Conservation (phyloP, 2,888 invertebrate genomes). For the Cynaeus angustus region DNA sequence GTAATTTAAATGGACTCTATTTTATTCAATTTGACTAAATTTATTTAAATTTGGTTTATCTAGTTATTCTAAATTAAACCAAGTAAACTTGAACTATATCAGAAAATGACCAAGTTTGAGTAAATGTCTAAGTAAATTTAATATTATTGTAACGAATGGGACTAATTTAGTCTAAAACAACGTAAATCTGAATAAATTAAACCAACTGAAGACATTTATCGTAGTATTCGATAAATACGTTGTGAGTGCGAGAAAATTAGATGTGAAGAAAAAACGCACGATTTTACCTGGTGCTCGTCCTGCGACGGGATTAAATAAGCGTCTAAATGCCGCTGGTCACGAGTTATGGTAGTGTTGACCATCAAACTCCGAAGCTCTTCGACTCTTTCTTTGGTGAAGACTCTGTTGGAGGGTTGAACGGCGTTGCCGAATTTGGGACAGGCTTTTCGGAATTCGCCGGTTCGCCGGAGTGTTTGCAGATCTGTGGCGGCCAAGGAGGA, state of each 20-base stretch:
- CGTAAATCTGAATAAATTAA: too few relatives aligned
- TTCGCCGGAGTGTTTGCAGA: conserved; percentile 24
- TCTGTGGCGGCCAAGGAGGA: conserved; percentile 1
- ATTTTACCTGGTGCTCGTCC: conserved; percentile 85
- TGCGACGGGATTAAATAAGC: conserved; percentile 86
- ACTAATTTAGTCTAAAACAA: too few relatives aligned
- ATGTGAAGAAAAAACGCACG: too few relatives aligned
- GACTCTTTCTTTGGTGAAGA: conserved; percentile 69
- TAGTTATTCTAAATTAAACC: too few relatives aligned
- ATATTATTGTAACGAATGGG: too few relatives aligned
- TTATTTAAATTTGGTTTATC: too few relatives aligned
- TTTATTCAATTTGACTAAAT: too few relatives aligned
- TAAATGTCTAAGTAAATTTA: too few relatives aligned
- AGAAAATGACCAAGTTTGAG: too few relatives aligned
- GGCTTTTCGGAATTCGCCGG: conserved; percentile 66
- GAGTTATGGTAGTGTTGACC: conserved; percentile 70
- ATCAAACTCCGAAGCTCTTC: conserved; percentile 72
- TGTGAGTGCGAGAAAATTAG: conserved; percentile 72
- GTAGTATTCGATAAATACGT: conserved; percentile 83
- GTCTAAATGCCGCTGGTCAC: conserved; percentile 74
- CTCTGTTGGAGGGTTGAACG: conserved; percentile 70
- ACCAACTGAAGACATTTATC: conserved; percentile 86
- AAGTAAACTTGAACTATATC: too few relatives aligned
- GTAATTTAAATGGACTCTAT: too few relatives aligned
- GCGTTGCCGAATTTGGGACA: conserved; percentile 65